phyloP scores from a whole-genome alignment of 2,888 invertebrate species.

The Protodeltote pygarga region DNA sequence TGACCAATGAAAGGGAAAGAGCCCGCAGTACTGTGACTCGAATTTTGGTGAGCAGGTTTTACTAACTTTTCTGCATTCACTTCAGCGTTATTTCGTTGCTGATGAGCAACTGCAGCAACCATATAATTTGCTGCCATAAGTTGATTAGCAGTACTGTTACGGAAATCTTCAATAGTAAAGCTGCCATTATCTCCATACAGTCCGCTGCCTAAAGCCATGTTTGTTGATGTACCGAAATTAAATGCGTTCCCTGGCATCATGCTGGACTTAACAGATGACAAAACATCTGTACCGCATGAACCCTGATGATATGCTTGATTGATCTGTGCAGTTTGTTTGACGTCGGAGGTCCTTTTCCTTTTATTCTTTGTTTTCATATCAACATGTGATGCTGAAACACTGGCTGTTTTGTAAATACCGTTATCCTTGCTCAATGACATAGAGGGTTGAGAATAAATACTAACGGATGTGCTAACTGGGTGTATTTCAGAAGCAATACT shows the following conservation, averaged over 20 bases:
- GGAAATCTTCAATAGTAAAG: slow-evolving; percentile 89
- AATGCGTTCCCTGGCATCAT: slow-evolving; percentile 94
- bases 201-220: slow-evolving; percentile 85
- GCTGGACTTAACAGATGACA: slow-evolving; percentile 80
- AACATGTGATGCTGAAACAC: slow-evolving; percentile 54
- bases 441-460: slow-evolving; percentile 74
- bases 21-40: slow-evolving; percentile 70
- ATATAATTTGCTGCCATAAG: slow-evolving; percentile 86
- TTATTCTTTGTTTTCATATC: slow-evolving; percentile 73
- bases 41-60: slow-evolving; percentile 82
- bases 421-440: slow-evolving; percentile 71
- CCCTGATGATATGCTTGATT: slow-evolving; percentile 86
- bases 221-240: slow-evolving; percentile 92
- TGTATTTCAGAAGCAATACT: slow-evolving; percentile 74
- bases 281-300: slow-evolving; percentile 85
- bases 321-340: slow-evolving; percentile 66
- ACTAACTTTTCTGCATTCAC: slow-evolving; percentile 73
- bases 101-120: slow-evolving; percentile 81
- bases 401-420: slow-evolving; percentile 67
- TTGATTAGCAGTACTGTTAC: slow-evolving; percentile 88
- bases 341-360: slow-evolving; percentile 72
- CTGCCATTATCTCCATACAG: slow-evolving; percentile 89
- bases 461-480: slow-evolving; percentile 65
- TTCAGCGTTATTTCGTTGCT: slow-evolving; percentile 72
- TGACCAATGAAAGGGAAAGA: slow-evolving; percentile 88